Base-by-base conservation (phyloP, 2,888 invertebrate genomes). In the Atherix ibis region DNA sequence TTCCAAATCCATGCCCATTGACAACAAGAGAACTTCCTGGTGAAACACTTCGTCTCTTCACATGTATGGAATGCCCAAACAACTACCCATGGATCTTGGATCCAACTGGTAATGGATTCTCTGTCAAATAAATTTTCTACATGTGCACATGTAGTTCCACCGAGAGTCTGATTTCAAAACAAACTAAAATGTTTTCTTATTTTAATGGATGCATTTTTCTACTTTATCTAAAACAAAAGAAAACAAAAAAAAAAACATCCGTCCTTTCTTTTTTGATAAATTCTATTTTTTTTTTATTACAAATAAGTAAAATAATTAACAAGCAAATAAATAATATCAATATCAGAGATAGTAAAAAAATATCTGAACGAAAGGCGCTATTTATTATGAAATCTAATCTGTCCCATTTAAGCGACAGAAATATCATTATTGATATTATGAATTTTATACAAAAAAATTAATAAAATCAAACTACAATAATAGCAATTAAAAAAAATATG, bases 81-180 rank as follows among this genome's bases (percentile, higher is more conserved):
- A 87, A 89, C 64, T 91, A 91, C 56, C 91, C 91, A 36, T 91
- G 89, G 89, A 78, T 91, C 52, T 67, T 88, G 51, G 89, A 91
- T 65, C 89, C 89, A 43, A 89, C 89, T 52, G 91, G 89, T 51
- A 89, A 91, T 65, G 89, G 88, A 51, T 85, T 85, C 70, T 79
- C 75, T 53, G 79, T 76, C 54, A 82, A 72, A 65, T 46, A 38
- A 36, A 22, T 19, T n/a, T 19, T 22, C 15, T 13, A 27, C 18
- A 27, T 35, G 15, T 15, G n/a, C n/a, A 15, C 6, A 15, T 43
- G 54, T 54, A 54, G 52, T 58, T 60, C 58, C 54, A 58, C 52
- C 57, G 56, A 59, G 59, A 59, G 59, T 60, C 59, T 60, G 59
- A 59, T 54, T 46, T 49, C 17, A 18, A 31, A 32, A 33, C 31